Evolutionary conservation across 1,140 invertebrate species (phyloP).

Genomic region (Sesamia nonagrioides): DNA sequence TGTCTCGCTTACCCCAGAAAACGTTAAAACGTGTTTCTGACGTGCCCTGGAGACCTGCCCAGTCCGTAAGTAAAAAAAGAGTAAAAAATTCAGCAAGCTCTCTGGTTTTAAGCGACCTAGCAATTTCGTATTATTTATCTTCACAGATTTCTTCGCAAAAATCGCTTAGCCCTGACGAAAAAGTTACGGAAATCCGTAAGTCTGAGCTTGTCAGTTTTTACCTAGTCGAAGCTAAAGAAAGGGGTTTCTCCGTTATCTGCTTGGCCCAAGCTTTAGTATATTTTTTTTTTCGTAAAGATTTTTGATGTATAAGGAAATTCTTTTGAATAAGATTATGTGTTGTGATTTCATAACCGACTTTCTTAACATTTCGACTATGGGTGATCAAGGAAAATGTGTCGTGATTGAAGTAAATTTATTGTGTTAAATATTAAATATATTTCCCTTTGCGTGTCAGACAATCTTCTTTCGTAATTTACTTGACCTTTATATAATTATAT

Average conservation of each 20-base stretch:
- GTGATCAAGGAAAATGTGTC: too few relatives aligned
- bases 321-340: too few relatives aligned
- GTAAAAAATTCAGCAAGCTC: background rate
- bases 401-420: too few relatives aligned
- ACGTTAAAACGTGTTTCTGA: background rate
- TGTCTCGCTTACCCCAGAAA: conserved; percentile 3
- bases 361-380: too few relatives aligned
- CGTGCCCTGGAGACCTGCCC: conserved; percentile 28
- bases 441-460: too few relatives aligned
- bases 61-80: background rate
- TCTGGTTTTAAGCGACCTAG: conserved; percentile 28
- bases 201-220: conserved; percentile 23
- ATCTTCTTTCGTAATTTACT: background rate
- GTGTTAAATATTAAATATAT: too few relatives aligned
- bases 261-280: background rate
- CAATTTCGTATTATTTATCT: conserved; percentile 33
- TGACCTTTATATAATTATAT: too few relatives aligned
- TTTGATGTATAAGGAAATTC: too few relatives aligned
- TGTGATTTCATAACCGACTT: too few relatives aligned
- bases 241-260: background rate
- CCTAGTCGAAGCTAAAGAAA: background rate
- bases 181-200: background rate
- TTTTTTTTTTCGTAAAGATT: too few relatives aligned
- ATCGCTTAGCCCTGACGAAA: background rate
- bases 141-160: background rate